phyloP scores from a whole-genome alignment of 2,888 invertebrate genomes.

The Mactromeris polynyma region DNA sequence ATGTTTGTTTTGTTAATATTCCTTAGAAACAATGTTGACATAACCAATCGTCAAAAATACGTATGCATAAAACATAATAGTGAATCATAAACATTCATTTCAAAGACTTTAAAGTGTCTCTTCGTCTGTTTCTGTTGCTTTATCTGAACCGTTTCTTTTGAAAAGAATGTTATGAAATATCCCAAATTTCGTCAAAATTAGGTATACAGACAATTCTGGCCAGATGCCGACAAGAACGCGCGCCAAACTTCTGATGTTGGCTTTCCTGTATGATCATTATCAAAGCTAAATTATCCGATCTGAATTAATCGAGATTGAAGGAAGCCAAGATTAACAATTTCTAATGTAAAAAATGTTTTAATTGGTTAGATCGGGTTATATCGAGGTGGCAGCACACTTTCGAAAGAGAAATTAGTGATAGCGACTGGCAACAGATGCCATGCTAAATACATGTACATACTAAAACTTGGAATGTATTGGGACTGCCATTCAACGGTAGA shows the following conservation, averaged over 20 bases:
- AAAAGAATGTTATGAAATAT: background rate
- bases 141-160: background rate
- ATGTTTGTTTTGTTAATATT: too few relatives aligned
- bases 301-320: background rate
- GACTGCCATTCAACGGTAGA: too few relatives aligned
- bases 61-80: too few relatives aligned
- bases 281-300: background rate
- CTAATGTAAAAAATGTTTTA: background rate
- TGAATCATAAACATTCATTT: too few relatives aligned
- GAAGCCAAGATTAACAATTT: constrained; percentile 1
- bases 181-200: background rate
- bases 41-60: too few relatives aligned
- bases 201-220: background rate
- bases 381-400: background rate
- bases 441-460: too few relatives aligned
- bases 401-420: background rate
- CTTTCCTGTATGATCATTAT: background rate
- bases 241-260: background rate
- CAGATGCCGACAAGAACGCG: background rate
- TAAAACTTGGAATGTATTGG: too few relatives aligned
- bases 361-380: background rate
- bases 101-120: too few relatives aligned
- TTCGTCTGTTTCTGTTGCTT: background rate
- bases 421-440: too few relatives aligned
- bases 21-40: too few relatives aligned